Conservation (phyloP, 2,113 vertebrate species). For the Piliocolobus tephrosceles region DNA sequence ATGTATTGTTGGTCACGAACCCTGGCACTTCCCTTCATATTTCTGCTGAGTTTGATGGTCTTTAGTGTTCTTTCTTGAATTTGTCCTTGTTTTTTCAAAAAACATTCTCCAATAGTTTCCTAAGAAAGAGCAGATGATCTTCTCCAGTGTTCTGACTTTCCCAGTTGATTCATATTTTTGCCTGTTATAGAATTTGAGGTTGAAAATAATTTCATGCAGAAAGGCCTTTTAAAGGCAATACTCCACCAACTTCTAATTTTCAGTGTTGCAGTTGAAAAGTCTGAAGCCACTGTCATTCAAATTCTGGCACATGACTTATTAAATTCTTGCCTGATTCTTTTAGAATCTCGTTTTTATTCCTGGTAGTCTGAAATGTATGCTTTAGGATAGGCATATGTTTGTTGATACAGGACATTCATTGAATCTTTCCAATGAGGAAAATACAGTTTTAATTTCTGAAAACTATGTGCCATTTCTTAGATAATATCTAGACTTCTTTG, state of each 20-base stretch:
- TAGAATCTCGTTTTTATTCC: not conserved
- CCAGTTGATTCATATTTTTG: not conserved
- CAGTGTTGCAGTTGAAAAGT: not conserved
- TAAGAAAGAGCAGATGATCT: not conserved
- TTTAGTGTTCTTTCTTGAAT: not conserved
- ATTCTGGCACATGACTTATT: not conserved
- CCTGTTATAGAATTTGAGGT: not conserved
- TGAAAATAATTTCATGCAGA: conserved; percentile 13
- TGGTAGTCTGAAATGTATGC: not conserved
- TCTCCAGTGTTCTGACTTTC: not conserved
- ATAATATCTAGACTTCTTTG: not conserved
- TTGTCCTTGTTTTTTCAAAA: not conserved
- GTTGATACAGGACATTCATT: not conserved
- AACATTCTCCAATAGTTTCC: not conserved
- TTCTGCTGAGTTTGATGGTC: not conserved
- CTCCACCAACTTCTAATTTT: not conserved
- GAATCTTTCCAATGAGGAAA: not conserved
- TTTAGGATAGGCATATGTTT: not conserved
- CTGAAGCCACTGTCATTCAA: not conserved
- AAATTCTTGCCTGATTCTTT: not conserved
- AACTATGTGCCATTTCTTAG: not conserved
- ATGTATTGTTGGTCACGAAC: not conserved
- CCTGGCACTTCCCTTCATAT: not conserved
- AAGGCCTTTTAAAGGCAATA: not conserved
- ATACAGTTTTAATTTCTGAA: not conserved